phyloP scores from a whole-genome alignment of 2,797 vertebrate genomes.

The Graptemys geographica region DNA sequence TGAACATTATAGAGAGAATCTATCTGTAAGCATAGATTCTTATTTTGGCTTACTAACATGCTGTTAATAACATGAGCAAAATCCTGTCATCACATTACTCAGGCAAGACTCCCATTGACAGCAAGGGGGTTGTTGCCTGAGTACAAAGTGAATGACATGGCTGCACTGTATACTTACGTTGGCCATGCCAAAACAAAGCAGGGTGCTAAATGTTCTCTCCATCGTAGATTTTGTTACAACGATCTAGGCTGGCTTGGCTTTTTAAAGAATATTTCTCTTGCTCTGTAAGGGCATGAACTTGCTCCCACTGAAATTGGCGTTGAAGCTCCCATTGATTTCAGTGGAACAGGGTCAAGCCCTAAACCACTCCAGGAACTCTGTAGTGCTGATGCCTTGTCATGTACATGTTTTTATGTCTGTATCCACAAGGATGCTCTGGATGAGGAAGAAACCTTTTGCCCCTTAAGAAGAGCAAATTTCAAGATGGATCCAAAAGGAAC shows the following conservation, averaged over 20 bases:
- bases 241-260: constrained; percentile 39
- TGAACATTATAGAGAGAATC: constrained; percentile 48
- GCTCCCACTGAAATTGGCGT: constrained; percentile 20
- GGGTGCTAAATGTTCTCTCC: constrained; percentile 5
- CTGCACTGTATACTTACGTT: neutral
- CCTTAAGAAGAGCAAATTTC: neutral
- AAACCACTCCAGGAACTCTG: constrained; percentile 58
- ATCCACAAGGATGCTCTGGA: constrained; percentile 55
- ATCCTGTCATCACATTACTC: constrained; percentile 25
- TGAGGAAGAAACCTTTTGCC: constrained; percentile 18
- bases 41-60: constrained; percentile 51
- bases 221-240: neutral
- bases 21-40: constrained; percentile 13
- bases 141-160: constrained; percentile 23
- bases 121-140: constrained; percentile 12
- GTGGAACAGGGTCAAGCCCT: constrained; percentile 39
- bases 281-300: constrained; percentile 45
- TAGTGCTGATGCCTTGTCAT: constrained; percentile 52
- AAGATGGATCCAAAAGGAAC: neutral
- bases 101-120: constrained; percentile 26
- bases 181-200: constrained; percentile 31
- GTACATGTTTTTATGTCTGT: neutral
- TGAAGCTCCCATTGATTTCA: neutral
- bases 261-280: constrained; percentile 36
- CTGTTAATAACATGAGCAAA: constrained; percentile 23